Evolutionary conservation across 2,113 vertebrate species (phyloP).

Genomic region (Toxotes jaculatrix): DNA sequence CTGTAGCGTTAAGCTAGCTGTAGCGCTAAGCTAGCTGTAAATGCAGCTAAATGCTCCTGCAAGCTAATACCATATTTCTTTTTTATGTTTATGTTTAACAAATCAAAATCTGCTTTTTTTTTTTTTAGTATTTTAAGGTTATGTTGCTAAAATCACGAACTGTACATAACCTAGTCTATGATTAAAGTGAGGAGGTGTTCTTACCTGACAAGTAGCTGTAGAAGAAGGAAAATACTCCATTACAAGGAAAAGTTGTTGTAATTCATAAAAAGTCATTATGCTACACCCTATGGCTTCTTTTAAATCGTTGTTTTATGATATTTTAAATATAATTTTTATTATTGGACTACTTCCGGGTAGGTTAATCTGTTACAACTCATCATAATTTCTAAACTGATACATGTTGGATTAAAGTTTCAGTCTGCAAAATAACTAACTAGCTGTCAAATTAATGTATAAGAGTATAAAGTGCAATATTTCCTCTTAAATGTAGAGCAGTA

Average conservation of each 20-base stretch:
- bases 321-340: not conserved
- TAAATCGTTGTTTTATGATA: not conserved
- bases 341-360: not conserved
- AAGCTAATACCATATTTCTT: not conserved
- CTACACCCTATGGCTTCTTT: too few species aligned
- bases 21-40: too few species aligned
- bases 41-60: too few species aligned
- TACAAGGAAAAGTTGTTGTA: not conserved
- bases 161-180: not conserved
- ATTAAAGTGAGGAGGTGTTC: not conserved
- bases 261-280: not conserved
- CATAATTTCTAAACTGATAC: not conserved
- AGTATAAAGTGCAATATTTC: not conserved
- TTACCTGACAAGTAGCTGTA: not conserved
- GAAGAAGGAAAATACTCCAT: not conserved
- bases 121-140: not conserved
- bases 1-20: too few species aligned
- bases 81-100: not conserved
- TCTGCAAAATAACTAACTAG: not conserved
- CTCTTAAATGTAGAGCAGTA: not conserved
- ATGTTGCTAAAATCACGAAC: not conserved
- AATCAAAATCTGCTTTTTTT: not conserved
- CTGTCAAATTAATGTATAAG: not conserved
- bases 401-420: not conserved
- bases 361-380: not conserved